A percentile compares a stretch with the other conserved stretches of the same genome.
phyloP scores from a whole-genome alignment of 2,888 invertebrate species.

The Ischnus inquisitorius region DNA sequence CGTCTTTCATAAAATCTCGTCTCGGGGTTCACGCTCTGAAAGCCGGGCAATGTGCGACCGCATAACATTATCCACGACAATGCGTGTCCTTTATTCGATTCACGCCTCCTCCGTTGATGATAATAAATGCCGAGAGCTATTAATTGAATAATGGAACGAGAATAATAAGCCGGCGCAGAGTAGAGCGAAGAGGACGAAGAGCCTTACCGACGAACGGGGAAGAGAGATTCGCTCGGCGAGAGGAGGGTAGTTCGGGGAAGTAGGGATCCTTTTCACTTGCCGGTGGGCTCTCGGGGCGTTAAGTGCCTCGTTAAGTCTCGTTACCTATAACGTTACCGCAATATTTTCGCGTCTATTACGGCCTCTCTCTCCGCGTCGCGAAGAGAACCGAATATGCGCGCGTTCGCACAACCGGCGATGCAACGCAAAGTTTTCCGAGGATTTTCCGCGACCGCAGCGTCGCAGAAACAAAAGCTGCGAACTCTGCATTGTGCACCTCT shows the following conservation, averaged over 20 bases:
- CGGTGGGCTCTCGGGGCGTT: slow-evolving; percentile 71
- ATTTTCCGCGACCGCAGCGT: slow-evolving; percentile 44
- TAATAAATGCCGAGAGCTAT: slow-evolving; percentile 80
- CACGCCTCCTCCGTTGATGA: slow-evolving; percentile 73
- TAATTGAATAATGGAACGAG: slow-evolving; percentile 82
- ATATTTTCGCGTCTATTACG: slow-evolving; percentile 83
- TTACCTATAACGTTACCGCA: slow-evolving; percentile 74
- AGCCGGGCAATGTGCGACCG: slow-evolving; percentile 48
- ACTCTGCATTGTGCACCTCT: slow-evolving; percentile 49
- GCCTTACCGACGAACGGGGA: slow-evolving; percentile 10
- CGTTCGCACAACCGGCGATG: slow-evolving; percentile 41
- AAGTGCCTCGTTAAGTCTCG: slow-evolving; percentile 77
- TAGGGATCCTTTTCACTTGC: slow-evolving; percentile 73
- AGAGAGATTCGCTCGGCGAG: slow-evolving; percentile 18
- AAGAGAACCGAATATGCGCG: slow-evolving; percentile 8
- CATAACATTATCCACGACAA: slow-evolving; percentile 79
- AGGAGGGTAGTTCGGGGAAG: slow-evolving; percentile 4
- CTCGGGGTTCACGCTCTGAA: slow-evolving; percentile 10
- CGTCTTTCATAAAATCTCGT: slow-evolving; percentile 22
- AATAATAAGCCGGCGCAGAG: slow-evolving; percentile 77
- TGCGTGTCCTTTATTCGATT: slow-evolving; percentile 79
- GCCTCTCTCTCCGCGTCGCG: slow-evolving; percentile 53
- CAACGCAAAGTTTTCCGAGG: slow-evolving; percentile 65
- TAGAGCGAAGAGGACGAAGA: slow-evolving; percentile 24
- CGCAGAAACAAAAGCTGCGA: slow-evolving; percentile 64